Base-by-base conservation (phyloP, 2,113 vertebrate species). In the Oncorhynchus kisutch region DNA sequence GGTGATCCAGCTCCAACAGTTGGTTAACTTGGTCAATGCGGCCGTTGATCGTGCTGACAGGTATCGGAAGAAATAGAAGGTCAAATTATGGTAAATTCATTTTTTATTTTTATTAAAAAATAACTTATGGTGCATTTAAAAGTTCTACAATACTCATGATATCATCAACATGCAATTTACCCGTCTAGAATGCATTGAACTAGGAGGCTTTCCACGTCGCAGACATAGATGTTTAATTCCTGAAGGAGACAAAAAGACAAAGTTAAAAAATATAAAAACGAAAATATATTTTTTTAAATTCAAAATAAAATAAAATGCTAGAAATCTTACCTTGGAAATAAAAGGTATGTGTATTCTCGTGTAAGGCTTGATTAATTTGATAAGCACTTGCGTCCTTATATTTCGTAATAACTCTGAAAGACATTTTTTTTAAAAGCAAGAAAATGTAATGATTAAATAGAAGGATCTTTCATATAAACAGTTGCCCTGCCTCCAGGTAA, bases 311-410 rank as follows among this genome's bases (percentile, higher is more conserved):
- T 2, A 39, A 7, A 34, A 34, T 39, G 8, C 8, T 9, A 39
- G 9, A 49, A 1, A 70, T 3, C 87, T 91, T 94, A 99, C 98
- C 97, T 99, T 99, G 86, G 98, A 99, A 95, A 99, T 99, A 92
- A 99, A 99, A 84, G 96, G 97, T 95, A 99, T 99, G 96, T 99
- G 98, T 97, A 99, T 99, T 95, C 98, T 98, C 84, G 98, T 99
- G 93, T 99, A 99, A 88, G 98, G 97, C 94, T 99, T 99, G 94
- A 99, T 99, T 96, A 99, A 95, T 94, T 99, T 99, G 94, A 99
- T 99, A 91, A 99, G 97, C 92, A 99, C 98, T 97, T 99, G 97
- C 91, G 97, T 99, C 95, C 97, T 96, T 95, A 99, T 99, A 93
- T 99, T 99, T 86, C 96, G 88, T 91, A 99, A 94, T 87, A 99